Evolutionary conservation across 2,888 invertebrate species (phyloP).

Genomic region (Allygus modestus): DNA sequence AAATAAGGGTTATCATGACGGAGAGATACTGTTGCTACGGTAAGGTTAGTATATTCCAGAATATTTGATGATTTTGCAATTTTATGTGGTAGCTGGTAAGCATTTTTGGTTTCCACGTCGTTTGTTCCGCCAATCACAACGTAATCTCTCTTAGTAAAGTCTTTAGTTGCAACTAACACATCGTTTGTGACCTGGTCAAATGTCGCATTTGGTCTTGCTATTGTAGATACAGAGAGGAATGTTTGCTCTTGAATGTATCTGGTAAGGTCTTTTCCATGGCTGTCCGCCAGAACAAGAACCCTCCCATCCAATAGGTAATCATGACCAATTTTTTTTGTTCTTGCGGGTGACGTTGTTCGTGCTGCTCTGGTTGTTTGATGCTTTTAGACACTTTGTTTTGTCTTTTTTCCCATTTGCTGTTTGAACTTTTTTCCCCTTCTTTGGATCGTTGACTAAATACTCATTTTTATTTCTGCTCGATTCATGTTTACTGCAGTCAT

Average conservation of each 20-base stretch:
- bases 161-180: not conserved
- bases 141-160: constrained; percentile 19
- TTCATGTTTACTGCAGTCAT: no score
- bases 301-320: not conserved
- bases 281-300: constrained; percentile 11
- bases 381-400: not conserved
- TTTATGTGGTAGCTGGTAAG: not conserved
- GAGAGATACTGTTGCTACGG: not conserved
- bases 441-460: no score
- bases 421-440: no score
- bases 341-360: not conserved
- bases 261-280: constrained; percentile 10
- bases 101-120: not conserved
- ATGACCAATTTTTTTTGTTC: not conserved
- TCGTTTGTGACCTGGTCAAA: not conserved
- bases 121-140: constrained; percentile 29
- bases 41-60: not conserved
- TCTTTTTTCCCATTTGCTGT: no score
- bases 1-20: not conserved
- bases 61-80: not conserved
- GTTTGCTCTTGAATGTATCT: constrained; percentile 1
- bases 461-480: no score
- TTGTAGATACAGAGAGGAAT: not conserved
- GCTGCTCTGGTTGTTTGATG: not conserved
- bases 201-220: constrained; percentile 8